phyloP scores from a whole-genome alignment of 2,113 vertebrate genomes.

The Ageneiosus marmoratus region DNA sequence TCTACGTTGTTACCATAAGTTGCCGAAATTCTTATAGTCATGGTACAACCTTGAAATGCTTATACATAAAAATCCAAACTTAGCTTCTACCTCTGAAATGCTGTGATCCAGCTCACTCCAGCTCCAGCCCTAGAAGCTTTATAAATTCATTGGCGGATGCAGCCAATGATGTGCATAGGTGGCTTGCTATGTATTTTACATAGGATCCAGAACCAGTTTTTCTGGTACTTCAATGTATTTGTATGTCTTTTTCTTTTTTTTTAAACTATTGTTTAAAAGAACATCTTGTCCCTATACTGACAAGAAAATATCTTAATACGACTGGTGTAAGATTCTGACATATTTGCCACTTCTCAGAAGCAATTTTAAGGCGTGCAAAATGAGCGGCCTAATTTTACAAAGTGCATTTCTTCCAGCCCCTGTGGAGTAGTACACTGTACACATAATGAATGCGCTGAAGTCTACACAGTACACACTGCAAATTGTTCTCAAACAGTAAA shows the following conservation, averaged over 20 bases:
- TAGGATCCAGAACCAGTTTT: too few relatives aligned
- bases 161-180: too few relatives aligned
- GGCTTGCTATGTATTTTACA: too few relatives aligned
- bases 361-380: conserved; percentile 6
- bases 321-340: background rate
- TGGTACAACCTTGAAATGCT: too few relatives aligned
- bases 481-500: conserved; percentile 10
- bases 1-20: too few relatives aligned
- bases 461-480: background rate
- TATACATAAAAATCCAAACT: too few relatives aligned
- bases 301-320: background rate
- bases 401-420: conserved; percentile 12
- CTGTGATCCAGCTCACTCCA: too few relatives aligned
- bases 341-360: background rate
- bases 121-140: too few relatives aligned
- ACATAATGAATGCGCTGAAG: conserved; percentile 21
- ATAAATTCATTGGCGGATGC: too few relatives aligned
- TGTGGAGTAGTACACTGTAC: conserved; percentile 18
- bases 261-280: background rate
- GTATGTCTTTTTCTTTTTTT: background rate
- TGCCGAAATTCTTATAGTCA: too few relatives aligned
- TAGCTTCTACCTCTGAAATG: too few relatives aligned
- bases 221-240: too few relatives aligned
- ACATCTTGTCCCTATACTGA: background rate
- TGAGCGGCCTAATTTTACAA: conserved; percentile 33